Conservation (phyloP, 2,113 vertebrate species). For the Anser brachyrhynchus region DNA sequence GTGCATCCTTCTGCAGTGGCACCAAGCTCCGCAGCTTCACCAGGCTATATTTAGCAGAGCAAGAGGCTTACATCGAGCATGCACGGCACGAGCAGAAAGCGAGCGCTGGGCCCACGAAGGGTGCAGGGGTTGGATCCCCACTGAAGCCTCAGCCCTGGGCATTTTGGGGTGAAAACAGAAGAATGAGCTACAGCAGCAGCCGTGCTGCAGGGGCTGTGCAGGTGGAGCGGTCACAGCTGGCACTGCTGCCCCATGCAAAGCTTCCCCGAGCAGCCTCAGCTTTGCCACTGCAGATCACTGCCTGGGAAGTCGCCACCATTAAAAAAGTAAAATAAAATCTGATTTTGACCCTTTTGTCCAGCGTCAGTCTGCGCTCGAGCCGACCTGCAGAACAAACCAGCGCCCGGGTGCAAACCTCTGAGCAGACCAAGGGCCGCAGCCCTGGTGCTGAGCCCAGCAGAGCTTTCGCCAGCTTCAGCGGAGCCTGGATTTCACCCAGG, state of each 20-base stretch:
- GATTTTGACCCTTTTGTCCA: neutral
- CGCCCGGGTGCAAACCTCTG: fast-evolving
- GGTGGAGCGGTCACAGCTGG: too few relatives aligned
- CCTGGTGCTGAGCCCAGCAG: fast-evolving
- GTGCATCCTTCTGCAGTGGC: neutral
- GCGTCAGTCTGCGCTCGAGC: too few relatives aligned
- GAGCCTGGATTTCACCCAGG: neutral
- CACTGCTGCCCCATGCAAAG: neutral
- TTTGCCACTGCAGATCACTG: neutral
- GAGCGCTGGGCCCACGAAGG: neutral
- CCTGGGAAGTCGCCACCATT: neutral
- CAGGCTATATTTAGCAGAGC: neutral
- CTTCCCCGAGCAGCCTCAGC: neutral
- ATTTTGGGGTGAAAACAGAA: neutral
- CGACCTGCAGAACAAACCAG: neutral
- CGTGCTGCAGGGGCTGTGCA: too few relatives aligned
- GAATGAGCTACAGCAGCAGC: neutral
- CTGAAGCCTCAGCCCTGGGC: neutral
- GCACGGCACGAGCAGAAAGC: neutral
- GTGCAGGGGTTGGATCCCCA: fast-evolving
- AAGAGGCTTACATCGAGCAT: neutral
- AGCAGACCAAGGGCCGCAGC: neutral
- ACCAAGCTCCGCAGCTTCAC: neutral
- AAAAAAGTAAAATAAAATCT: neutral
- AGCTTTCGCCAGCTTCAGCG: neutral